Conservation (phyloP, 2,888 invertebrate species). For the Euspilapteryx auroguttella region DNA sequence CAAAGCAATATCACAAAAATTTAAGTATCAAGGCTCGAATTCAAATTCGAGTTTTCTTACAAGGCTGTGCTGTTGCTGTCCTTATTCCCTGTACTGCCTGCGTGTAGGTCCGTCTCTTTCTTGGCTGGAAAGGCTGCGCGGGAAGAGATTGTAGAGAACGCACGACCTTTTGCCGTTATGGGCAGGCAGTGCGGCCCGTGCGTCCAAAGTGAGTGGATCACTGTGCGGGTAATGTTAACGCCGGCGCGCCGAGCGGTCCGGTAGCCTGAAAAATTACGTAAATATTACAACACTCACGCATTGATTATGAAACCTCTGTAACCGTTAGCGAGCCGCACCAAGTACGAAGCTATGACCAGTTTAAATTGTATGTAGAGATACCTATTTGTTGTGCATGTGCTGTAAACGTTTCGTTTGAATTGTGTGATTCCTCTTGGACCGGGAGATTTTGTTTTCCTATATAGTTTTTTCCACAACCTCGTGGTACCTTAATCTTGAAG, state of each 20-base stretch:
- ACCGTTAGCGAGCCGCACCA: constrained; percentile 12
- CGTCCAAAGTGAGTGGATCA: constrained; percentile 43
- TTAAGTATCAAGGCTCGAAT: constrained; percentile 51
- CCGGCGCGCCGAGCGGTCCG: constrained; percentile 29
- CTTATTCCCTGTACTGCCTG: constrained; percentile 14
- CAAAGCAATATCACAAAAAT: constrained; percentile 42
- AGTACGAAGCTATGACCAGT: no score
- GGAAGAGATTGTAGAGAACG: constrained; percentile 61
- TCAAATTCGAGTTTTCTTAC: constrained; percentile 53
- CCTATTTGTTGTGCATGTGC: constrained; percentile 1
- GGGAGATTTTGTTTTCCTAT: constrained; percentile 47
- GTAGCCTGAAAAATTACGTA: constrained; percentile 56
- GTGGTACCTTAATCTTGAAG: constrained; percentile 29
- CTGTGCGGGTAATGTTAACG: no score
- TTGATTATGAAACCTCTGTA: constrained; percentile 44
- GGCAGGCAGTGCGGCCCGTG: constrained; percentile 56
- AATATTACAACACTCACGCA: constrained; percentile 54
- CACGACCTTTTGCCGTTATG: constrained; percentile 58
- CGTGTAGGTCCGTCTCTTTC: constrained; percentile 28
- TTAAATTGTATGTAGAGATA: no score
- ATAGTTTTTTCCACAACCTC: constrained; percentile 33
- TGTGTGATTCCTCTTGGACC: constrained; percentile 41
- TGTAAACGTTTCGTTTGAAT: constrained; percentile 27
- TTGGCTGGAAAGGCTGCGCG: constrained; percentile 56
- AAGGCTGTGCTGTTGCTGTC: constrained; percentile 34